Conservation (phyloP, 2,888 invertebrate genomes). For the Andrena camellia region DNA sequence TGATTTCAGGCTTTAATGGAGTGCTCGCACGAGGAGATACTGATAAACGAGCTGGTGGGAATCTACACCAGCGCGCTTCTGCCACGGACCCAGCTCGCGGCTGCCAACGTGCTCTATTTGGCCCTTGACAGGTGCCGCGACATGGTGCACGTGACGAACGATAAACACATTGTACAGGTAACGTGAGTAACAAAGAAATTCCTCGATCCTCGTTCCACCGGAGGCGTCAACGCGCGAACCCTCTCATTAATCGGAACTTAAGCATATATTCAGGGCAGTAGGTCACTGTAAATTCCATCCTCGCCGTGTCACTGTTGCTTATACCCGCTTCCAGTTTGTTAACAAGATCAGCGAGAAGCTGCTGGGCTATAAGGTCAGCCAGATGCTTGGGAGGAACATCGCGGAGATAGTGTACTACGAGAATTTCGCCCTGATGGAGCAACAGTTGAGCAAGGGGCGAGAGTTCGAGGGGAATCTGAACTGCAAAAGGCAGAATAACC, state of each 20-base stretch:
- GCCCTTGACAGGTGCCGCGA: slow-evolving; percentile 95
- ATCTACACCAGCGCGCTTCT: slow-evolving; percentile 92
- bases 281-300: too few relatives aligned
- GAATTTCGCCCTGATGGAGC: slow-evolving; percentile 87
- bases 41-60: slow-evolving; percentile 90
- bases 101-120: slow-evolving; percentile 92
- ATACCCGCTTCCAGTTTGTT: slow-evolving; percentile 89
- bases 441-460: slow-evolving; percentile 88
- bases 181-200: slow-evolving; percentile 22
- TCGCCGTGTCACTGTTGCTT: slow-evolving; percentile 24
- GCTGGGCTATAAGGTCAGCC: slow-evolving; percentile 90
- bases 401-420: slow-evolving; percentile 87
- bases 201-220: not conserved
- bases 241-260: not conserved
- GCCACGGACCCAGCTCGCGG: slow-evolving; percentile 91
- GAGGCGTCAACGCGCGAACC: not conserved
- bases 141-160: slow-evolving; percentile 95
- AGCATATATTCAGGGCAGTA: not conserved
- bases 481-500: slow-evolving; percentile 91
- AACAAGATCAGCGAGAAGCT: slow-evolving; percentile 94
- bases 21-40: slow-evolving; percentile 86
- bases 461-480: slow-evolving; percentile 93
- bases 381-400: slow-evolving; percentile 88
- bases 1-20: slow-evolving; percentile 86
- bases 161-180: slow-evolving; percentile 91